These are phyloP conservation scores for Cybosia mesomella DNA, from an alignment of 2,888 invertebrate genomes.

Conservation along the genomic window DNA sequence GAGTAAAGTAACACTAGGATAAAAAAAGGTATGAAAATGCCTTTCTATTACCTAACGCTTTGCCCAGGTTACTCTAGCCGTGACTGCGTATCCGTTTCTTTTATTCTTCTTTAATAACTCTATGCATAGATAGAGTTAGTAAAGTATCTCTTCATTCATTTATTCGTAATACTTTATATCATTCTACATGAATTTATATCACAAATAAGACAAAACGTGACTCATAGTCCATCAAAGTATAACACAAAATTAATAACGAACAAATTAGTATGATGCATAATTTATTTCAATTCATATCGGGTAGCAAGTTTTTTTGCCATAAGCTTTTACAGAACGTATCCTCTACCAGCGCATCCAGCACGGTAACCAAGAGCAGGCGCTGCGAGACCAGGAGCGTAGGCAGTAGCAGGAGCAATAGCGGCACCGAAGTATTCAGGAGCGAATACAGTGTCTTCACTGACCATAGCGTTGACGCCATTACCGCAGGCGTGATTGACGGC, in stretches of 20 bases:
- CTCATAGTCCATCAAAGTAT: too few relatives aligned
- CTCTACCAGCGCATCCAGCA: conserved; percentile 6
- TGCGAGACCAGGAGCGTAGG: neutral
- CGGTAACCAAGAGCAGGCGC: conserved; percentile 14
- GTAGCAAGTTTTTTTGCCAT: neutral
- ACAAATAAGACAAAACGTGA: too few relatives aligned
- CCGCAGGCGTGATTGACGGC: conserved; percentile 64
- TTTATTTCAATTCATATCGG: neutral
- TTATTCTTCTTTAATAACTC: too few relatives aligned
- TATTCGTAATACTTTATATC: too few relatives aligned
- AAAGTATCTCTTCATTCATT: too few relatives aligned
- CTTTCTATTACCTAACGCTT: too few relatives aligned
- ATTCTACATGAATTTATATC: too few relatives aligned
- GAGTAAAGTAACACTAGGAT: too few relatives aligned
- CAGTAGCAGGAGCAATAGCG: conserved; percentile 3
- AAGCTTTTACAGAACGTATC: conserved; percentile 14
- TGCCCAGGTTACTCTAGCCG: too few relatives aligned
- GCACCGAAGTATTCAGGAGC: conserved; percentile 7
- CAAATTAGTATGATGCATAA: neutral
- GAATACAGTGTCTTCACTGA: conserved; percentile 7
- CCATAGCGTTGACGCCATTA: conserved; percentile 15
- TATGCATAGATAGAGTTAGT: too few relatives aligned
- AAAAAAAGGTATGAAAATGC: too few relatives aligned
- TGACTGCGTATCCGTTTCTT: too few relatives aligned
- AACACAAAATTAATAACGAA: neutral